These are phyloP conservation scores for Andrena chrysosceles DNA, from an alignment of 2,888 invertebrate genomes.

Conservation along the genomic window DNA sequence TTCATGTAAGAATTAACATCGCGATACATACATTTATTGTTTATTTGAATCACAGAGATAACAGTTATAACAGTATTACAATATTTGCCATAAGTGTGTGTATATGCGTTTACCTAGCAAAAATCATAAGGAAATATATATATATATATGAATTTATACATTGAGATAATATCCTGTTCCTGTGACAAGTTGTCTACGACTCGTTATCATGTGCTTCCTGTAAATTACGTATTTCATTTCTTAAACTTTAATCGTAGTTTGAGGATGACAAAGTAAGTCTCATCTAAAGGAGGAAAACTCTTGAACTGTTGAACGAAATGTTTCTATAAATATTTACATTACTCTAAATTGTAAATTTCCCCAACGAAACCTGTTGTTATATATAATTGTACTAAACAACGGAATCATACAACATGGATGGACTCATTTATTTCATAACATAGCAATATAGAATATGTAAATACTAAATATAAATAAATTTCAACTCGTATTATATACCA, in stretches of 20 bases:
- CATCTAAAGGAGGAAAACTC: constrained; percentile 10
- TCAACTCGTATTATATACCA: constrained; percentile 50
- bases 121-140: constrained; percentile 3
- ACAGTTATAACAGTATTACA: constrained; percentile 66
- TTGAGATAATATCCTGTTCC: constrained; percentile 11
- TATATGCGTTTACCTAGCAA: constrained; percentile 31
- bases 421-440: constrained; percentile 55
- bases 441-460: constrained; percentile 57
- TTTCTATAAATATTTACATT: constrained; percentile 48
- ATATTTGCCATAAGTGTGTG: constrained; percentile 55
- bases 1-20: constrained; percentile 23
- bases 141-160: constrained; percentile 27
- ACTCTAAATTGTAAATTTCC: constrained; percentile 31
- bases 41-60: constrained; percentile 73
- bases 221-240: constrained; percentile 10
- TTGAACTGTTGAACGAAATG: constrained; percentile 34
- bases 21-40: constrained; percentile 52
- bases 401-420: constrained; percentile 44
- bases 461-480: constrained; percentile 44
- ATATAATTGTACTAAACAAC: constrained; percentile 38
- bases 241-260: constrained; percentile 39
- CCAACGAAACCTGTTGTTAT: constrained; percentile 32
- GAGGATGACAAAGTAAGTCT: constrained; percentile 23
- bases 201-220: constrained; percentile 1
- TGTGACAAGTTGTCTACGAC: constrained; percentile 8